Evolutionary conservation across 2,797 vertebrate genomes (phyloP).

Genomic region (Kryptopterus vitreolus): DNA sequence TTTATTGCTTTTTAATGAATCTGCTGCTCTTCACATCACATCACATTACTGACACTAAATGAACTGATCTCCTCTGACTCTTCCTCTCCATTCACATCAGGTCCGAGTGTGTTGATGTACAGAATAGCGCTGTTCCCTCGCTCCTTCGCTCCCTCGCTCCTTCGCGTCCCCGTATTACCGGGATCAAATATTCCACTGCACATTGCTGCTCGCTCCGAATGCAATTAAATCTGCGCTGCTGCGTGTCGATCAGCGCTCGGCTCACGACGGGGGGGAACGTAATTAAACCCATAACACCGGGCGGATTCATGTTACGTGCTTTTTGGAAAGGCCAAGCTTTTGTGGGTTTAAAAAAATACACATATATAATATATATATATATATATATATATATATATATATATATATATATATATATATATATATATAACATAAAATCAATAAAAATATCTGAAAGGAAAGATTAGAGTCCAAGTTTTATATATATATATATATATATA

Average conservation of each 20-base stretch:
- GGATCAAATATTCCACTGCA: conserved; percentile 36
- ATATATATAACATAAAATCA: too few species aligned
- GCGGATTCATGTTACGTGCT: conserved; percentile 70
- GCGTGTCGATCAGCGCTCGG: conserved; percentile 33
- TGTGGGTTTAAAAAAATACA: conserved; percentile 43
- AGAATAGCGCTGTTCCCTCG: not conserved
- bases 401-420: too few species aligned
- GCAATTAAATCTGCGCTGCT: conserved; percentile 36
- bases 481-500: too few species aligned
- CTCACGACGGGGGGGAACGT: conserved; percentile 37
- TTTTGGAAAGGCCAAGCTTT: conserved; percentile 64
- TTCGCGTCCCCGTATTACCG: conserved; percentile 11
- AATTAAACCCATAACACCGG: conserved; percentile 45
- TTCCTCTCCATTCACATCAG: conserved; percentile 9
- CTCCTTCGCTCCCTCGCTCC: not conserved
- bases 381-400: too few species aligned
- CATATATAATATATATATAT: too few species aligned
- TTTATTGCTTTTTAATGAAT: conserved; percentile 18
- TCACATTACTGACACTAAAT: conserved; percentile 1
- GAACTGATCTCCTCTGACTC: not conserved
- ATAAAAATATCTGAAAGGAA: not conserved
- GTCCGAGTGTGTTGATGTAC: not conserved
- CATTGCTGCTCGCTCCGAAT: conserved; percentile 27
- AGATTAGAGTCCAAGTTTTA: too few species aligned
- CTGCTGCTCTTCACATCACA: not conserved